Conservation (phyloP, 2,888 invertebrate species). For the Xestia rhomboidea region DNA sequence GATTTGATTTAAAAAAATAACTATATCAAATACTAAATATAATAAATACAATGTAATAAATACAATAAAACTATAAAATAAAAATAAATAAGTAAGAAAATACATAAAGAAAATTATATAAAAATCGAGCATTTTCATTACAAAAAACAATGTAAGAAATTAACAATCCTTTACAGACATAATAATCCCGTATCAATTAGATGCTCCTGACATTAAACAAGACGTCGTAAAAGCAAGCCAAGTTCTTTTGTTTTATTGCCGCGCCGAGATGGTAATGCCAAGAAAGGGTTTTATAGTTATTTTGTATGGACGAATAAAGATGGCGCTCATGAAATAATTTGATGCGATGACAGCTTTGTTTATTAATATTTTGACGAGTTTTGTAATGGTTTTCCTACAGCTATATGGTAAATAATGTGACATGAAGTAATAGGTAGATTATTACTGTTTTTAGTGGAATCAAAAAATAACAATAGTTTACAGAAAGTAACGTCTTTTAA, state of each 20-base stretch:
- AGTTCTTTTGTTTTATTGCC: slow-evolving; percentile 65
- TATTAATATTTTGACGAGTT: slow-evolving; percentile 57
- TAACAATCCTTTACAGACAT: slow-evolving; percentile 50
- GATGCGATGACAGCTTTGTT: slow-evolving; percentile 64
- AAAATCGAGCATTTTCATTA: background rate
- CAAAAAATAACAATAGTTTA: too few relatives aligned
- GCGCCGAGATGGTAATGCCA: slow-evolving; percentile 57
- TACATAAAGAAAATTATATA: background rate
- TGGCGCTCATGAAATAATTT: slow-evolving; percentile 71
- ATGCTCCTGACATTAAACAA: slow-evolving; percentile 62
- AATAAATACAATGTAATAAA: too few relatives aligned
- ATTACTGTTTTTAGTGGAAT: background rate
- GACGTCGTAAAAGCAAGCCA: slow-evolving; percentile 61
- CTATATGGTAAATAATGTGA: background rate
- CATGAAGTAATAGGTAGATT: background rate
- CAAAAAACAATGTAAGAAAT: slow-evolving; percentile 40
- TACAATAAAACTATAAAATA: too few relatives aligned
- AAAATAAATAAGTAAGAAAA: background rate
- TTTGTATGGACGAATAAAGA: slow-evolving; percentile 68
- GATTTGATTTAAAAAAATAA: too few relatives aligned
- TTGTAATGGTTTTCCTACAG: background rate
- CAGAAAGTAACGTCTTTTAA: background rate
- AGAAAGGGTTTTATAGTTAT: slow-evolving; percentile 72
- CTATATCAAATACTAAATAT: too few relatives aligned
- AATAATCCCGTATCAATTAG: slow-evolving; percentile 65